Percentiles rank a stretch among this genome's conserved stretches.
These are phyloP conservation scores for Styela clava DNA, from an alignment of 23 tunicate species.

Conservation along the genomic window DNA sequence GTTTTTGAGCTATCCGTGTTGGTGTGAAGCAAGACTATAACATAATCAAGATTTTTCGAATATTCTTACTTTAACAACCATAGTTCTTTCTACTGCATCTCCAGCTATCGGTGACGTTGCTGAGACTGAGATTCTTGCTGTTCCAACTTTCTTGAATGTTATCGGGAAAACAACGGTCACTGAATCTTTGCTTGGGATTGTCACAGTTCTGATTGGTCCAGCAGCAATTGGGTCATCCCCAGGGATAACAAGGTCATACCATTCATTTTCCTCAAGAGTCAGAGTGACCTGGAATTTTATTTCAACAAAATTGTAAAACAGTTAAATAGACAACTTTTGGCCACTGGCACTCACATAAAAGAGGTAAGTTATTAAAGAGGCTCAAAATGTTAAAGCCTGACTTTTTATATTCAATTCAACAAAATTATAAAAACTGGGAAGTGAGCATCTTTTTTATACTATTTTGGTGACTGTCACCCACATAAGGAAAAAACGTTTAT, in stretches of 20 bases:
- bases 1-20: neutral
- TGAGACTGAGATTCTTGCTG: constrained; percentile 53
- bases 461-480: too few relatives aligned
- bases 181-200: constrained; percentile 55
- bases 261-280: constrained; percentile 32
- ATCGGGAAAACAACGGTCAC: constrained; percentile 68
- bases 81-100: constrained; percentile 58
- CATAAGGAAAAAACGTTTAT: too few relatives aligned
- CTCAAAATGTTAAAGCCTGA: too few relatives aligned
- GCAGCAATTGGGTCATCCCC: constrained; percentile 43
- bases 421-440: too few relatives aligned
- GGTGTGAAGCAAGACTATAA: too few relatives aligned
- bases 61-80: constrained; percentile 47
- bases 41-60: neutral
- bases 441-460: too few relatives aligned
- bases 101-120: constrained; percentile 61
- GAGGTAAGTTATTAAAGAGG: too few relatives aligned
- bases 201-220: constrained; percentile 37
- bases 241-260: constrained; percentile 53
- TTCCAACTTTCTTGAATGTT: constrained; percentile 51
- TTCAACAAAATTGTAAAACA: too few relatives aligned
- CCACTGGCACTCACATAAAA: too few relatives aligned
- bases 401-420: too few relatives aligned
- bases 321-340: too few relatives aligned
- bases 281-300: constrained; percentile 39